phyloP scores from a whole-genome alignment of 1,140 invertebrate species.

The Rhopalosiphum maidis region DNA sequence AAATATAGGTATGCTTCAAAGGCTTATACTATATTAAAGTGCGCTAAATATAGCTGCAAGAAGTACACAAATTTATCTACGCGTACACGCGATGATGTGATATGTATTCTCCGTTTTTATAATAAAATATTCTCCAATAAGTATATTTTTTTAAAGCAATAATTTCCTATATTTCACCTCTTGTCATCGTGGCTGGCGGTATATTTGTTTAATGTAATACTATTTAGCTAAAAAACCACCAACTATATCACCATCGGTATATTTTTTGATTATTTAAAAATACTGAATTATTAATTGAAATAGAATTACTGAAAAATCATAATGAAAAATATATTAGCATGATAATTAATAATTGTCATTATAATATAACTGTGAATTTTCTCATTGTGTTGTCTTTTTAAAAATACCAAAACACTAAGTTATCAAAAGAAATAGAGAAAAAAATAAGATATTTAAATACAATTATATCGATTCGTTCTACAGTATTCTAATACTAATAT shows the following conservation, averaged over 20 bases:
- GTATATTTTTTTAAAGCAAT: not conserved
- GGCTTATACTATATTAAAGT: not conserved
- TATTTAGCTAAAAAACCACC: not conserved
- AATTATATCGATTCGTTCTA: not conserved
- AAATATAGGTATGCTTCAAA: constrained; percentile 3
- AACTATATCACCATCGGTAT: not conserved
- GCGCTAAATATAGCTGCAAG: not conserved
- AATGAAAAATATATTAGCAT: not conserved
- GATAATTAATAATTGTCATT: not conserved
- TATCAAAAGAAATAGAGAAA: too few species aligned
- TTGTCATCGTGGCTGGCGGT: not conserved
- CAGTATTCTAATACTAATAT: not conserved
- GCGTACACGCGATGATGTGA: not conserved
- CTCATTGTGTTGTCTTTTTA: not conserved
- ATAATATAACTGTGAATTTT: not conserved
- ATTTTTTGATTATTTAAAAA: not conserved
- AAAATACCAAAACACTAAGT: not conserved
- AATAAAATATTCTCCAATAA: not conserved
- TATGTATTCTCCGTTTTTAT: not conserved
- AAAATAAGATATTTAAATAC: not conserved
- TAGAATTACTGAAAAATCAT: not conserved
- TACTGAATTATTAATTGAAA: not conserved
- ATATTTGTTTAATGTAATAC: not conserved
- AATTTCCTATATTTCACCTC: not conserved
- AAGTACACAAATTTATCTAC: not conserved